Evolutionary conservation across 1,140 invertebrate genomes (phyloP), one percentile per base, ranked within the genome.

Genomic region (Holcopasites calliopsidis): DNA sequence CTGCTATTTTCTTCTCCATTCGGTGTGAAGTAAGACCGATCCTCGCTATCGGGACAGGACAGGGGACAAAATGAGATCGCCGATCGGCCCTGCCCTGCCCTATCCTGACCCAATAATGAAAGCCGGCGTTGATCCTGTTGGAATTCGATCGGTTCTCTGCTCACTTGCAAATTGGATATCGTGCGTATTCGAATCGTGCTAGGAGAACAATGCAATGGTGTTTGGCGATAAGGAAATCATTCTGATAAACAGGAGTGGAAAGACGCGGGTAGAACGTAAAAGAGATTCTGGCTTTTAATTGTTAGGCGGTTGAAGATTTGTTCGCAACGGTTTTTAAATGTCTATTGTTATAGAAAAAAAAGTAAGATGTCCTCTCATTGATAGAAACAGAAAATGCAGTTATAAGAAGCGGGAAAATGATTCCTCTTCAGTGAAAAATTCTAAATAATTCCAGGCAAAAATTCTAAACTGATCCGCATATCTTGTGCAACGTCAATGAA

Each of bases 101-200:
- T 74, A 74, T 74, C 71, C 71, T 74, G 71, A 66, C 71, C 71
- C 71, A 74, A 74, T 74, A 74, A 74, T 74, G 71, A 28, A 50
- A 74, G 55, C 71, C 61, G 62, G 71, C 61, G 49, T 55, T 74
- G 61, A 42, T 33, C 16, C 13, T 28, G 52, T 13, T 47, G 28
- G 6, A 5, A 28, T 13, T 52, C 23, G 35, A 62, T 13, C 16
- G 33, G 2, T 18, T 60, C 31, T 6, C 4, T 31, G 42, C 2
- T 3, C 28, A 23, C 33, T 58, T 58, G 0, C 2, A 7, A 38
- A 58, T 58, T 38, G 28, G 23, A 38, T 23, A 10, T 2, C n/a
- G 11, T 7, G n/a, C 6, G 3, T 8, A n/a, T n/a, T n/a, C n/a
- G 11, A 3, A 1, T 16, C 1, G 1, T 1, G 44, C 26, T 54